Evolutionary conservation across 1,140 invertebrate species (phyloP), one percentile per base, ranked within the genome.

Genomic region (Drosophila nigromelanica): DNA sequence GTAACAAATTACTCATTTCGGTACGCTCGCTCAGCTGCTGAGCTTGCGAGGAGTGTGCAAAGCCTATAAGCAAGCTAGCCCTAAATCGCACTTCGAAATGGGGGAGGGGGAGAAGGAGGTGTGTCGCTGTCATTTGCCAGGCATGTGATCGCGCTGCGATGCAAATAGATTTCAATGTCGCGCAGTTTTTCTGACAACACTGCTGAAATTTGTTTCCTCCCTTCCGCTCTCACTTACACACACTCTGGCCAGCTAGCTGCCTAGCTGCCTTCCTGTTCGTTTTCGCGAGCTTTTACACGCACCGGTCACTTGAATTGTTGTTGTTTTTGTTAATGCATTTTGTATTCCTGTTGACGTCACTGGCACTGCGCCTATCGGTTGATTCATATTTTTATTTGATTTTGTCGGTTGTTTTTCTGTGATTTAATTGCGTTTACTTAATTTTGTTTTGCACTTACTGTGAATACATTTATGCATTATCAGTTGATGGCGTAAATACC

Each of bases 381-480:
- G 72, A 74, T 58, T 74, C 72, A 74, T 33, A 70, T 70, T 58
- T 71, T 2, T 24, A 24, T 24, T 24, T 58, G 66, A 58, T 70
- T 58, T 8, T 74, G 30, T 43, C 33, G 56, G 56, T 73, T 73
- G n/a, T 61, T 27, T 45, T 54, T 50, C 43, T 69, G 66, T 63
- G 67, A 63, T 51, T 89, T 86, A 77, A 86, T 80, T 83, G 81
- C 76, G 64, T 33, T 55, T 64, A 67, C 45, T 73, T 68, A 68
- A 52, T 73, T 75, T 74, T 56, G 64, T 50, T 66, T 47, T 18
- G 58, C 35, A 37, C 60, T 40, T 33, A 78, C 27, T 60, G 39
- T 50, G 24, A 47, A 54, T 39, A 62, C 72, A 42, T 45, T 72
- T 60, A 56, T 61, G 7, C 64, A 73, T 72, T 66, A 86, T 80